phyloP scores from a whole-genome alignment of 2,797 vertebrate species.

The Bovichtus variegatus region DNA sequence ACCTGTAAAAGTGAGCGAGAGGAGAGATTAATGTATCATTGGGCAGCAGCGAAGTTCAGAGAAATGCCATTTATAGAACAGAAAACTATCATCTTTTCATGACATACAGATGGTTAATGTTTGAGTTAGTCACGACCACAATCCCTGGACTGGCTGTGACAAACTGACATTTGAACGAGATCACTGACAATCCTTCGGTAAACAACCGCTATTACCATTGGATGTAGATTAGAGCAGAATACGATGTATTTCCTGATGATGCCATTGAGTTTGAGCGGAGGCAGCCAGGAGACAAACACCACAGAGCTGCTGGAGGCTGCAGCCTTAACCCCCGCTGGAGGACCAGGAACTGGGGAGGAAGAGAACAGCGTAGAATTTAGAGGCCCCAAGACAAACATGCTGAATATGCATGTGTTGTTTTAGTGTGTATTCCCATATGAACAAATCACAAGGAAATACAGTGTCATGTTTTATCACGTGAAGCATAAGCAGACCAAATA shows the following conservation, averaged over 20 bases:
- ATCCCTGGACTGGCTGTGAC: not conserved
- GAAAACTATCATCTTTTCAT: not conserved
- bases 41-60: conserved; percentile 7
- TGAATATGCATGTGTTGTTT: not conserved
- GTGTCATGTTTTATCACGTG: not conserved
- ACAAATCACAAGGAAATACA: conserved; percentile 4
- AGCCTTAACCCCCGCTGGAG: conserved; percentile 96
- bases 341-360: conserved; percentile 90
- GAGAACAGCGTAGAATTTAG: not conserved
- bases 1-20: conserved; percentile 85
- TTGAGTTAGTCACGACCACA: no score
- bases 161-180: not conserved
- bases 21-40: conserved; percentile 57
- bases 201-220: conserved; percentile 88
- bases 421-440: not conserved
- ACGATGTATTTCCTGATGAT: conserved; percentile 98
- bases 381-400: not conserved
- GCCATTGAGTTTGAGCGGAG: conserved; percentile 96
- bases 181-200: conserved; percentile 39
- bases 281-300: conserved; percentile 98
- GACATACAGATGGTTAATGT: not conserved
- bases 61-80: not conserved
- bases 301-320: conserved; percentile 93
- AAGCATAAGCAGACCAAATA: not conserved
- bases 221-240: conserved; percentile 98